Evolutionary conservation across 37 sponge, comb jelly and placozoan species (phyloP), one percentile per base, ranked within the genome.

Genomic region (Spongilla lacustris): DNA sequence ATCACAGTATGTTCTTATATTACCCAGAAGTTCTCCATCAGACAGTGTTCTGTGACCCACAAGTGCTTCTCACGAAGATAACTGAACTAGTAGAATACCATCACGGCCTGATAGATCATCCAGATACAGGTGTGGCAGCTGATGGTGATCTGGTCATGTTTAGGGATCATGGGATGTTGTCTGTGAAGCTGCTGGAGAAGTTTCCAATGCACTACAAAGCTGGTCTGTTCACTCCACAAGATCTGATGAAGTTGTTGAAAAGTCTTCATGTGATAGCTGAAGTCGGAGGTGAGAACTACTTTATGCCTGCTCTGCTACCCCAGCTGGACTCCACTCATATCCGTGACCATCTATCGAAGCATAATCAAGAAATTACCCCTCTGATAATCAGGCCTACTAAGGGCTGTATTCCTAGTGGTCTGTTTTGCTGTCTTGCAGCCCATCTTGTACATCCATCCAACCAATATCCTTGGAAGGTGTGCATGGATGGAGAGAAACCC

Each of bases 1-100:
- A 80, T 2, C 80, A 67, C 67, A 80, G 67, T 28, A 6, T 80
- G 21, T 80, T 50, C 67, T 67, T 80, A 14, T 13, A 67, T 67
- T 67, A 80, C 66, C 66, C 66, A 22, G 30, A 24, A 2, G 31
- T 80, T 31, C 80, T 80, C 11, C 80, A 68, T 13, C 31, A 66
- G 2, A 36, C 48, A 21, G 71, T 82, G 4, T 82, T 82, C 71
- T 71, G 38, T 41, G 41, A 70, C 24, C 46, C 71, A 0, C 70
- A 82, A 37, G 71, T 82, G 2, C 50, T 71, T 11, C 41, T 82
- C 2, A 71, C 69, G 49, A 82, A 70, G 38, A 10, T 70, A 14
- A 31, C 73, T 38, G 71, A 82, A 71, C 82, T 82, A 36, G 82
- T 82, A 4, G 28, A 34, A 12, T 27, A 23, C 27, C 26, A 22